Evolutionary conservation across 2,888 invertebrate genomes (phyloP), one percentile per base, ranked within the genome.

Genomic region (Drosophila helvetica): DNA sequence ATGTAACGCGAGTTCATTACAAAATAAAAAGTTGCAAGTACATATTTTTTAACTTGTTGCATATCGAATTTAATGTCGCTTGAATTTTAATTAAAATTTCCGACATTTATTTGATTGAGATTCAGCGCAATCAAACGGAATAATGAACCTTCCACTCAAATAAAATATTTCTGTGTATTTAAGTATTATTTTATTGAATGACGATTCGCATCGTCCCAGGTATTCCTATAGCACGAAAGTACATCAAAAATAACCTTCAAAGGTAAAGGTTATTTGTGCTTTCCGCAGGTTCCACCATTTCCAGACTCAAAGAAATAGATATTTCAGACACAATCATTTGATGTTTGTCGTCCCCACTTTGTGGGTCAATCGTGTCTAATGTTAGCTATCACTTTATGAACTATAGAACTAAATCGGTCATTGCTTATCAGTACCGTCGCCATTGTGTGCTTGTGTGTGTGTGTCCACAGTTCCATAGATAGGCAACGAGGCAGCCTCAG

Each of bases 351-450:
- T 54, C 70, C 72, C 45, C 62, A 51, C 68, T 71, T 74, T 62
- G 59, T 73, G 66, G 72, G 52, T 74, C 72, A 67, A 67, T 67
- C 19, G 60, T 73, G 79, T 59, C 61, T 62, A 66, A 25, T 46
- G 68, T 51, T 67, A 65, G 77, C 58, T 78, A 81, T 81, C 77
- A 67, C 52, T 25, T 15, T 55, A 25, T 67, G 61, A 47, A 61
- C 55, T 73, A 59, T 78, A 71, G 46, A 72, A 79, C 80, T 82
- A 82, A 82, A 85, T 85, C 82, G 79, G 83, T 83, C 86, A 83
- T 69, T 74, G 30, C 70, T 85, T 85, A 83, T 83, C 83, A 71
- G 68, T 50, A 45, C 54, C 63, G 64, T 58, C 58, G 58, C 42
- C 62, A 43, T 52, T 17, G 27, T 12, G 22, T n/a, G 33, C 1